These are phyloP conservation scores for Hydriomena furcata DNA, from an alignment of 2,888 invertebrate species.

Conservation along the genomic window DNA sequence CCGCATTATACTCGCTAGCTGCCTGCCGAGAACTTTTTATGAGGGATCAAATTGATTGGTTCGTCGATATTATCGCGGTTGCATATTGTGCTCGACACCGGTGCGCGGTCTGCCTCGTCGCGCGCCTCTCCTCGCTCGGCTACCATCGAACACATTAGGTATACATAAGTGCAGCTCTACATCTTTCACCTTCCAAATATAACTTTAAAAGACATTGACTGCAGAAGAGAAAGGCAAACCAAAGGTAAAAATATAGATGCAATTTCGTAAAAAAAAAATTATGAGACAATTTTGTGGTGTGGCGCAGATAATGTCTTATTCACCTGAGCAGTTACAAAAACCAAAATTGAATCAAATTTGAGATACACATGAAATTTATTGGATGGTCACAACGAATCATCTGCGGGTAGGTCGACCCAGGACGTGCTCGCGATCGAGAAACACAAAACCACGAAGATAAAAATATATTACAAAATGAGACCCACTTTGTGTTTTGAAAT, in stretches of 20 bases:
- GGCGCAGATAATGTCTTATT: conserved; percentile 65
- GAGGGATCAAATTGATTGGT: conserved; percentile 83
- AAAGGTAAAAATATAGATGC: conserved; percentile 20
- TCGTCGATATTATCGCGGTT: conserved; percentile 76
- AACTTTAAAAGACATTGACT: conserved; percentile 45
- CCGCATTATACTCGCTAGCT: conserved; percentile 71
- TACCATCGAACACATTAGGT: conserved; percentile 56
- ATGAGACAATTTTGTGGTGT: conserved; percentile 52
- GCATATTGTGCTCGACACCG: conserved; percentile 58
- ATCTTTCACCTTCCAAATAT: conserved; percentile 70
- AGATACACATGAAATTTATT: conserved; percentile 63
- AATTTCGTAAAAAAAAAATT: conserved; percentile 38
- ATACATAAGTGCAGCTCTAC: conserved; percentile 47
- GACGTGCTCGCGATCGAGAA: conserved; percentile 72
- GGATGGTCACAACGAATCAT: conserved; percentile 61
- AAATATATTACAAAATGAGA: conserved; percentile 83
- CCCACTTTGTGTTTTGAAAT: conserved; percentile 83
- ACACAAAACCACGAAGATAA: conserved; percentile 81
- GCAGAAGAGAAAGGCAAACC: not conserved
- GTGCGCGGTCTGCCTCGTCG: conserved; percentile 40
- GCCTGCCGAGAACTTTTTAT: conserved; percentile 79
- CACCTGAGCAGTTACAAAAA: conserved; percentile 54
- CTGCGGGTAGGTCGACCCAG: conserved; percentile 56
- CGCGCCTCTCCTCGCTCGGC: conserved; percentile 34
- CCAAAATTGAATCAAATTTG: conserved; percentile 65